Conservation (phyloP, 2,888 invertebrate genomes). For the Heliconius charithonia region DNA sequence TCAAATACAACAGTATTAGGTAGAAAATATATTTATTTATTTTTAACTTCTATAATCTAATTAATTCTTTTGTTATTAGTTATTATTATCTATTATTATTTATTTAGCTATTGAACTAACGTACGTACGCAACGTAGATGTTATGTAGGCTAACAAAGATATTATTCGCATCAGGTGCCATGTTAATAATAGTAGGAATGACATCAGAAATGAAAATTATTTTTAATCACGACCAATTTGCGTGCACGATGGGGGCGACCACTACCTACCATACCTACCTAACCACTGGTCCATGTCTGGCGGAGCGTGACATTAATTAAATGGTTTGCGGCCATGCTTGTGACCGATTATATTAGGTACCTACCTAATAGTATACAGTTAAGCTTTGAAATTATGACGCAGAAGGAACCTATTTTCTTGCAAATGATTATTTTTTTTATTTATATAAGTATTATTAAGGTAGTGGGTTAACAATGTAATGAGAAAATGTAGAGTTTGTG, state of each 20-base stretch:
- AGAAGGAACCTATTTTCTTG: not conserved
- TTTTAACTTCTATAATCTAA: no score
- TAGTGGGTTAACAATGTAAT: not conserved
- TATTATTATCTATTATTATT: no score
- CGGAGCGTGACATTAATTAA: slow-evolving; percentile 80
- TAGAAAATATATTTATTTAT: no score
- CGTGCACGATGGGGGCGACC: slow-evolving; percentile 64
- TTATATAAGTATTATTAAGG: not conserved
- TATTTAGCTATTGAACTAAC: not conserved
- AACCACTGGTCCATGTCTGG: slow-evolving; percentile 64
- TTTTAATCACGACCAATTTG: slow-evolving; percentile 82
- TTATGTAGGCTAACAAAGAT: slow-evolving; percentile 57
- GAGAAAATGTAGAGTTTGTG: not conserved
- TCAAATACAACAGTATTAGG: no score
- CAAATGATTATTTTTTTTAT: not conserved
- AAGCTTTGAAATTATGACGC: not conserved
- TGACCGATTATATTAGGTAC: slow-evolving; percentile 37
- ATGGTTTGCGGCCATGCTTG: slow-evolving; percentile 60
- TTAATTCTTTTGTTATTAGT: no score
- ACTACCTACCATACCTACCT: slow-evolving; percentile 59
- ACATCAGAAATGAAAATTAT: slow-evolving; percentile 83
- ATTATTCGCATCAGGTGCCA: slow-evolving; percentile 74
- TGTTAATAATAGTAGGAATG: slow-evolving; percentile 73
- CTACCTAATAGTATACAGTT: not conserved
- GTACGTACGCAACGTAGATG: not conserved